phyloP scores from a whole-genome alignment of 2,113 vertebrate genomes.

The Peromyscus leucopus region DNA sequence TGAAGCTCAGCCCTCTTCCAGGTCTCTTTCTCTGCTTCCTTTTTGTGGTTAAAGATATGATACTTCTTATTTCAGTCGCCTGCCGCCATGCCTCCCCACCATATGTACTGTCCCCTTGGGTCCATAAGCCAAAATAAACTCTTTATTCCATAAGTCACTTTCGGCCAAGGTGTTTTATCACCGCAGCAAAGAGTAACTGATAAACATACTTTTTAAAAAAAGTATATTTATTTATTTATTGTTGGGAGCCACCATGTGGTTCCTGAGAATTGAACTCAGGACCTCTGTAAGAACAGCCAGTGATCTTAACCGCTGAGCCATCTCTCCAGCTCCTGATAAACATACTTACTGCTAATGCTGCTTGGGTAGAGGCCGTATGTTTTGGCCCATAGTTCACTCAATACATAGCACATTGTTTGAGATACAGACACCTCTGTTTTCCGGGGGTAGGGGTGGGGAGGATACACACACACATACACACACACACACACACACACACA shows the following conservation, averaged over 20 bases:
- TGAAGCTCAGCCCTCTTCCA: neutral
- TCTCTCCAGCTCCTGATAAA: neutral
- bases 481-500: neutral
- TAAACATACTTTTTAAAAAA: neutral
- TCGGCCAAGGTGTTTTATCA: neutral
- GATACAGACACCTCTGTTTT: conserved; percentile 10
- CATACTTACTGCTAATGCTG: neutral
- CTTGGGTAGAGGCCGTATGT: neutral
- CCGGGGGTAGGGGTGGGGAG: neutral
- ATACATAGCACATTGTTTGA: neutral
- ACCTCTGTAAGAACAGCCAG: too few species aligned
- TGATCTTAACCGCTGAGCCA: too few species aligned
- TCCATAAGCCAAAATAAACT: neutral
- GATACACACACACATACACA: neutral
- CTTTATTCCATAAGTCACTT: neutral
- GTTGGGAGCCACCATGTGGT: too few species aligned
- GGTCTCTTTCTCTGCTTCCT: neutral
- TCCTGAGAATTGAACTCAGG: too few species aligned
- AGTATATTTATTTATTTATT: too few species aligned
- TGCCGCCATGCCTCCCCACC: neutral
- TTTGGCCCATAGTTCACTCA: neutral
- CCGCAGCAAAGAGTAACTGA: neutral
- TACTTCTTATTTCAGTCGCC: neutral
- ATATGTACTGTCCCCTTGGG: too few species aligned
- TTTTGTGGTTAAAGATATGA: neutral